phyloP scores from a whole-genome alignment of 2,113 vertebrate species.

The Herpailurus yagouaroundi region DNA sequence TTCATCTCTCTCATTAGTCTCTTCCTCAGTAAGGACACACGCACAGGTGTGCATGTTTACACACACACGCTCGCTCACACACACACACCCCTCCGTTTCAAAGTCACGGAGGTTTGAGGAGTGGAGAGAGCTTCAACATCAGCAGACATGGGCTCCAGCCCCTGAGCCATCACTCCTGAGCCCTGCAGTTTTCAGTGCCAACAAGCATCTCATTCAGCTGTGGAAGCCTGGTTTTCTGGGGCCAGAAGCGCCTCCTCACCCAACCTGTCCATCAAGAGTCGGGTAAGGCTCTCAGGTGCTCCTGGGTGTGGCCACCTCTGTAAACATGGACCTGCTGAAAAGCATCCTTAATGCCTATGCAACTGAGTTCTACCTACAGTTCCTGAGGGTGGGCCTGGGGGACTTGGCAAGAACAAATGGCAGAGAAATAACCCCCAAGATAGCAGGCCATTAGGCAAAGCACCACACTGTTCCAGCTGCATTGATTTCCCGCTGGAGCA shows the following conservation, averaged over 20 bases:
- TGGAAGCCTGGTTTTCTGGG: not conserved
- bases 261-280: not conserved
- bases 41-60: too few species aligned
- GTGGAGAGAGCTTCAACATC: not conserved
- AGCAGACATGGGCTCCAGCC: not conserved
- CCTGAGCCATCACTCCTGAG: accelerated
- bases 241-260: not conserved
- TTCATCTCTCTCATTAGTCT: not conserved
- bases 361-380: not conserved
- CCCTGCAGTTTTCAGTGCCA: too few species aligned
- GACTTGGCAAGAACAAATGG: not conserved
- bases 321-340: not conserved
- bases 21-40: not conserved
- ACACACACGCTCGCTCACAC: not conserved
- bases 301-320: not conserved
- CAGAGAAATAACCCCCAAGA: not conserved
- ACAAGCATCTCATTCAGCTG: not conserved
- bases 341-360: not conserved
- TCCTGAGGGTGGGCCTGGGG: too few species aligned
- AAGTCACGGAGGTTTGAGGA: not conserved
- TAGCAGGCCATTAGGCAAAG: not conserved
- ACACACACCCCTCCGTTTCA: not conserved
- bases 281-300: not conserved
- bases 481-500: not conserved
- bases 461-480: not conserved